Percentiles rank a stretch among this genome's conserved stretches.
Conservation (phyloP, 2,113 vertebrate genomes). For the Nannospalax galili region DNA sequence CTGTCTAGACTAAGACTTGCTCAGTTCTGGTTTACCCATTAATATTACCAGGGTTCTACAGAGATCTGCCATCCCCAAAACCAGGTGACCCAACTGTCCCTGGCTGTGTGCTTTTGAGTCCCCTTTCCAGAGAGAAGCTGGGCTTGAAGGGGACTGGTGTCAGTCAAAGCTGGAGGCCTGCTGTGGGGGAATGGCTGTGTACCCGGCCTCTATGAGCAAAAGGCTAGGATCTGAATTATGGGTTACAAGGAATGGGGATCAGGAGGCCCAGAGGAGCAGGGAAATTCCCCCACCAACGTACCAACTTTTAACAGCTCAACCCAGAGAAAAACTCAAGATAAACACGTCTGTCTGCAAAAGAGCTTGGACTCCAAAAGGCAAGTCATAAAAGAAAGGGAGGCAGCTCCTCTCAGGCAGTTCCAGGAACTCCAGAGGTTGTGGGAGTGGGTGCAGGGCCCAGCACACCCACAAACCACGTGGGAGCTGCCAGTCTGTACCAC, state of each 20-base stretch:
- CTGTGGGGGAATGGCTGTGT: neutral
- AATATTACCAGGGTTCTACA: neutral
- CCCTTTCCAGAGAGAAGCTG: conserved; percentile 51
- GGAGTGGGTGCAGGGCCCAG: neutral
- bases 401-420: neutral
- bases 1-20: neutral
- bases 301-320: neutral
- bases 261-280: rapidly evolving
- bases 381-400: rapidly evolving
- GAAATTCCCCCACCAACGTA: neutral
- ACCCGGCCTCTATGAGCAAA: neutral
- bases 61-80: conserved; percentile 21
- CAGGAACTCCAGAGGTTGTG: neutral
- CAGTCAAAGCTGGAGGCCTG: neutral
- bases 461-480: neutral
- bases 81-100: conserved; percentile 7
- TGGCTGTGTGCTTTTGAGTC: neutral
- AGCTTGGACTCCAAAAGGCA: neutral
- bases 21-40: neutral
- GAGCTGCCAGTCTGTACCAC: conserved; percentile 64
- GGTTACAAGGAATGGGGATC: neutral
- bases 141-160: neutral
- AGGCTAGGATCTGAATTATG: too few relatives aligned
- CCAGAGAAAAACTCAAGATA: neutral
- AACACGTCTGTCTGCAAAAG: neutral